Evolutionary conservation across 23 tunicate genomes (phyloP).

Genomic region (Styela clava): DNA sequence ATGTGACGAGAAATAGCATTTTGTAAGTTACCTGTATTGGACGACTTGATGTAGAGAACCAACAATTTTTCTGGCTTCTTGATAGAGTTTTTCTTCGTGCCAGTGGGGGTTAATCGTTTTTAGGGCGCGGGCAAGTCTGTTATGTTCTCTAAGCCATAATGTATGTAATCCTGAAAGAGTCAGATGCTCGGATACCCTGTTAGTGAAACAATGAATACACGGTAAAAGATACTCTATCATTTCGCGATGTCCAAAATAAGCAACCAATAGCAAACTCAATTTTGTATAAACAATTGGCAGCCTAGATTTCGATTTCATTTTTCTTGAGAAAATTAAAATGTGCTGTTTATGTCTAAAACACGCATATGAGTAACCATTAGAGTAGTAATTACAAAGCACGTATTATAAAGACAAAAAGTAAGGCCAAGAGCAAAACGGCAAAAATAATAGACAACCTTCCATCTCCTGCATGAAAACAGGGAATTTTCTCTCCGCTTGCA

Average conservation of each 20-base stretch:
- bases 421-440: too few relatives aligned
- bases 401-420: too few relatives aligned
- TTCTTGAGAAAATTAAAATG: too few relatives aligned
- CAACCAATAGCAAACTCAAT: not conserved
- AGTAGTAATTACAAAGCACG: too few relatives aligned
- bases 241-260: not conserved
- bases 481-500: slow-evolving; percentile 80
- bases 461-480: slow-evolving; percentile 96
- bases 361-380: too few relatives aligned
- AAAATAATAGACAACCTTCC: too few relatives aligned
- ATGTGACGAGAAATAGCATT: too few relatives aligned
- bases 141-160: slow-evolving; percentile 93
- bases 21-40: slow-evolving; percentile 78
- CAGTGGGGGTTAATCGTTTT: slow-evolving; percentile 81
- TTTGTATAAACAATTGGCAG: not conserved
- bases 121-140: slow-evolving; percentile 59
- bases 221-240: not conserved
- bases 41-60: slow-evolving; percentile 95
- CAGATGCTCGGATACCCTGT: slow-evolving; percentile 80
- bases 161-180: slow-evolving; percentile 87
- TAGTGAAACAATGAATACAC: not conserved
- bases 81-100: slow-evolving; percentile 82
- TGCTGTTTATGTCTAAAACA: too few relatives aligned
- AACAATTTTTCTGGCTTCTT: slow-evolving; percentile 92
- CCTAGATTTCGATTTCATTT: too few relatives aligned